These are phyloP conservation scores for Oscheius sp. DNA, from an alignment of 2,888 invertebrate genomes.

Conservation along the genomic window DNA sequence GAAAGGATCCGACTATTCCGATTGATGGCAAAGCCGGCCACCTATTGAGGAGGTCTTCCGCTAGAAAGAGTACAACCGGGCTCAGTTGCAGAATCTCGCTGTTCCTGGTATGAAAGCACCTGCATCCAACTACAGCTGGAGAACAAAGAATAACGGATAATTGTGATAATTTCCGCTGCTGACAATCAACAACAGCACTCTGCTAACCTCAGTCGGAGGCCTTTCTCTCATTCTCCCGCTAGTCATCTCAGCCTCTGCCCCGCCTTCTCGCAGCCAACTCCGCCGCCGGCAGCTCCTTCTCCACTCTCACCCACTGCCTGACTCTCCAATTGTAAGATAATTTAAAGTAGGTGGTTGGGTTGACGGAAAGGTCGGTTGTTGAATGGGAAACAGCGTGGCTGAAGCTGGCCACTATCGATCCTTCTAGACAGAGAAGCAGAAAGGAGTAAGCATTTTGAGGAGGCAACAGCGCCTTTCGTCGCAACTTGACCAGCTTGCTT, in stretches of 20 bases:
- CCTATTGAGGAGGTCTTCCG: not conserved
- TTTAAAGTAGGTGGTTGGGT: constrained; percentile 25
- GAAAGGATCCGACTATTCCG: not conserved
- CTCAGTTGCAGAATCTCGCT: too few relatives aligned
- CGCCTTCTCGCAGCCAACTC: constrained; percentile 4
- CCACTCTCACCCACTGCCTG: not conserved
- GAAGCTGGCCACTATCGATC: constrained; percentile 34
- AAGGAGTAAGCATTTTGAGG: constrained; percentile 25
- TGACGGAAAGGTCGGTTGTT: constrained; percentile 33
- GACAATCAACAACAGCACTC: constrained; percentile 1
- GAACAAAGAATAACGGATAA: constrained; percentile 2
- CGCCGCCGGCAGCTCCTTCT: not conserved
- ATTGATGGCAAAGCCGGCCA: not conserved
- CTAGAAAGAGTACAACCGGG: too few relatives aligned
- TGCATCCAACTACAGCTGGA: not conserved
- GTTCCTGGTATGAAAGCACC: not conserved
- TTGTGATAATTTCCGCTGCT: constrained; percentile 23
- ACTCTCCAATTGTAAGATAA: constrained; percentile 26
- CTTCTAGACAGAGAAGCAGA: constrained; percentile 27
- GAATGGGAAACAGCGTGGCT: constrained; percentile 35
- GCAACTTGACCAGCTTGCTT: constrained; percentile 35
- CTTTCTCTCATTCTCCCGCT: too few relatives aligned
- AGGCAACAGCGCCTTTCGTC: constrained; percentile 18
- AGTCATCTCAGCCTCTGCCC: not conserved
- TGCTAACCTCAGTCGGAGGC: too few relatives aligned